phyloP scores from a whole-genome alignment of 2,113 vertebrate species.

The Macaca fascicularis region T2T-MFA8v1.1 NC_088389.1:20958501-20959000 shows the following conservation, averaged over 20 bases:
- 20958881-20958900: not conserved
- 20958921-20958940: not conserved
- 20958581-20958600: not conserved
- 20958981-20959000: not conserved
- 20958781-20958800: too few species aligned
- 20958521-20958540: not conserved
- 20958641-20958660: not conserved
- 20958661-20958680: not conserved
- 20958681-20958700: not conserved
- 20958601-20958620: not conserved
- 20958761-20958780: not conserved
- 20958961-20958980: not conserved
- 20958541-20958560: not conserved
- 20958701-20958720: not conserved
- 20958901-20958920: not conserved
- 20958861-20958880: not conserved
- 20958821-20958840: not conserved
- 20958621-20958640: not conserved
- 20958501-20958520: too few species aligned
- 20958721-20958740: not conserved
- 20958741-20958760: not conserved
- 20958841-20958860: not conserved
- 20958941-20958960: not conserved
- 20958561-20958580: not conserved
- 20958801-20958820: fast-evolving